These are phyloP conservation scores for Valencia hispanica DNA, from an alignment of 2,797 vertebrate species.

Conservation along the genomic window DNA sequence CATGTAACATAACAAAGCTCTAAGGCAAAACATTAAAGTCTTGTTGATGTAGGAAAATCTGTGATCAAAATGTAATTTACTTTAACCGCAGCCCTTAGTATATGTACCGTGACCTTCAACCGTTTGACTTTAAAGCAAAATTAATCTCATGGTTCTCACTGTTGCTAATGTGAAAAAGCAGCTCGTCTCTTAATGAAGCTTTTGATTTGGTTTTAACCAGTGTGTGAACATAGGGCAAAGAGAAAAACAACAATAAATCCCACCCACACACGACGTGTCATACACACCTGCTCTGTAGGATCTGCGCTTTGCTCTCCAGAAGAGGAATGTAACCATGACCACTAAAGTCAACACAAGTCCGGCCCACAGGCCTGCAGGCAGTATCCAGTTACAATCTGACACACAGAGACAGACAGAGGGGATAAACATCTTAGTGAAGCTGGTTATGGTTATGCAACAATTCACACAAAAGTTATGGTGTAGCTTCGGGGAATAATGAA, in stretches of 20 bases:
- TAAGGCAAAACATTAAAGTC: too few species aligned
- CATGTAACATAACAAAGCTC: background rate
- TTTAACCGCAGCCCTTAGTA: background rate
- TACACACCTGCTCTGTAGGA: conserved; percentile 59
- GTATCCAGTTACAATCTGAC: conserved; percentile 68
- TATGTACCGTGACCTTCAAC: conserved; percentile 33
- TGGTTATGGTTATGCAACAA: background rate
- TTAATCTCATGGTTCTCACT: conserved; percentile 15
- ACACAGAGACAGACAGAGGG: background rate
- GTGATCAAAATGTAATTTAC: background rate
- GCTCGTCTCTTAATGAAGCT: background rate
- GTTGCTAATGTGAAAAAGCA: conserved; percentile 1
- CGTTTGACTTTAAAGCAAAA: conserved; percentile 39
- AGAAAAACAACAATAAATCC: conserved; percentile 6
- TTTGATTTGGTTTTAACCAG: background rate
- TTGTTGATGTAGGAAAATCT: background rate
- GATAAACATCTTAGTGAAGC: background rate
- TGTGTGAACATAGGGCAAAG: conserved; percentile 2
- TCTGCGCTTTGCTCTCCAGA: conserved; percentile 57
- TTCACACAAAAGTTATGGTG: too few species aligned
- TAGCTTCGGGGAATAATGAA: conserved; percentile 23
- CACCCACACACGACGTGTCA: background rate
- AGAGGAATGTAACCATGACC: conserved; percentile 58
- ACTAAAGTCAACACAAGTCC: conserved; percentile 68
- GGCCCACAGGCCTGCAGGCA: conserved; percentile 74